Evolutionary conservation across 30 jellyfish, hydroid and myxozoan species (phyloP).

Genomic region (Calvadosia cruxmelitensis): DNA sequence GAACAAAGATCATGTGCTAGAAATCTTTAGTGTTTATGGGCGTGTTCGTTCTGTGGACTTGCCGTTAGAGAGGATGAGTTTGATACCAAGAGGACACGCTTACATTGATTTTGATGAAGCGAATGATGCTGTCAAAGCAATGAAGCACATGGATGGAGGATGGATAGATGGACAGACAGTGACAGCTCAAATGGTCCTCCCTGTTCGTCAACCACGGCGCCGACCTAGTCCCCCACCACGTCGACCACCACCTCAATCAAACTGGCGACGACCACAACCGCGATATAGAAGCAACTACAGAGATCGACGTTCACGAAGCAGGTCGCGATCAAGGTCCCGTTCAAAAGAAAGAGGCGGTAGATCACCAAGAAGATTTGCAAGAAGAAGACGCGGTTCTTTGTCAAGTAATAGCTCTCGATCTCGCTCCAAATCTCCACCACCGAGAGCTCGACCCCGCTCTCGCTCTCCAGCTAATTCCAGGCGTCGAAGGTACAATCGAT

Average conservation of each 20-base stretch:
- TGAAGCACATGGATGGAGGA: slow-evolving; percentile 94
- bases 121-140: slow-evolving; percentile 83
- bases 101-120: slow-evolving; percentile 67
- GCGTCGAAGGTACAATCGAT: slow-evolving; percentile 75
- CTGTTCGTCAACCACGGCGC: slow-evolving; percentile 54
- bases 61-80: slow-evolving; percentile 59
- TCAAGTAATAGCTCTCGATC: slow-evolving; percentile 26
- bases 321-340: slow-evolving; percentile 6
- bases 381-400: slow-evolving; percentile 33
- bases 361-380: slow-evolving; percentile 31
- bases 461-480: slow-evolving; percentile 62
- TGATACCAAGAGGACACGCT: slow-evolving; percentile 83
- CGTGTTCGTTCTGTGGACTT: slow-evolving; percentile 78
- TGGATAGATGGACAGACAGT: slow-evolving; percentile 98
- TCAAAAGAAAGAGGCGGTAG: background rate
- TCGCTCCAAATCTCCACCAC: slow-evolving; percentile 59
- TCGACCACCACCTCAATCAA: slow-evolving; percentile 18
- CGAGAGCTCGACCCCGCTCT: slow-evolving; percentile 27
- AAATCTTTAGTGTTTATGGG: slow-evolving; percentile 85
- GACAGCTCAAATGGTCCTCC: slow-evolving; percentile 74
- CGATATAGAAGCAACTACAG: slow-evolving; percentile 22
- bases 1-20: slow-evolving; percentile 74
- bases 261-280: slow-evolving; percentile 51
- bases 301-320: slow-evolving; percentile 15
- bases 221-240: slow-evolving; percentile 63